These are phyloP conservation scores for Cantharis nigra DNA, from an alignment of 2,888 invertebrate species.

Conservation along the genomic window DNA sequence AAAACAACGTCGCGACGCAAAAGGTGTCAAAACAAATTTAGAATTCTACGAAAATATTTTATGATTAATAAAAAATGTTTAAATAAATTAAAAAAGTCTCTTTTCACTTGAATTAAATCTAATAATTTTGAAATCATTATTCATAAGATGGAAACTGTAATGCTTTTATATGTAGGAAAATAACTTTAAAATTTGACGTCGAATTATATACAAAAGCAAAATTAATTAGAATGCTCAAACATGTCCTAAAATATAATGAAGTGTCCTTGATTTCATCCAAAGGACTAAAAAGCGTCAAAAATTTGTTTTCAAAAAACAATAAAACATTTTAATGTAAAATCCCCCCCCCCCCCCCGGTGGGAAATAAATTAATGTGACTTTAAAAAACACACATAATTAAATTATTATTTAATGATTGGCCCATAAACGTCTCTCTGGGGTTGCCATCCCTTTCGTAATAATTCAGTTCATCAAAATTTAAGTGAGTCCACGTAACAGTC, in stretches of 20 bases:
- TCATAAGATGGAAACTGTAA: constrained; percentile 9
- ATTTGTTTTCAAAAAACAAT: too few relatives aligned
- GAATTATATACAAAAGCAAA: constrained; percentile 1
- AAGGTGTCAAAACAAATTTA: too few relatives aligned
- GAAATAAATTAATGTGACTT: too few relatives aligned
- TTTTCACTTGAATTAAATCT: not conserved
- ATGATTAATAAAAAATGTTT: too few relatives aligned
- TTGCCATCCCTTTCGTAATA: not conserved
- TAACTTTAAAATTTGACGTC: not conserved
- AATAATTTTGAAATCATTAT: constrained; percentile 5
- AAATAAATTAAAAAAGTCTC: not conserved
- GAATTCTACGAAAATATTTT: not conserved
- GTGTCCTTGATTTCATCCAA: too few relatives aligned
- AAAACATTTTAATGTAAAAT: too few relatives aligned
- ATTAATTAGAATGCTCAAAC: not conserved
- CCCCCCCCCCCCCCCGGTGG: too few relatives aligned
- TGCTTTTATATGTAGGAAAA: constrained; percentile 1
- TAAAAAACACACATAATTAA: too few relatives aligned
- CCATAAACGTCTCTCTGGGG: too few relatives aligned
- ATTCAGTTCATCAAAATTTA: not conserved
- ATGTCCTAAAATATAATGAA: not conserved
- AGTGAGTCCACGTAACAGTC: not conserved
- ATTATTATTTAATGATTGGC: too few relatives aligned
- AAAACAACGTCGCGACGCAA: not conserved
- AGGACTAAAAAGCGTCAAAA: too few relatives aligned